Base-by-base conservation (phyloP, 2,888 invertebrate species). In the Odontothrips loti region DNA sequence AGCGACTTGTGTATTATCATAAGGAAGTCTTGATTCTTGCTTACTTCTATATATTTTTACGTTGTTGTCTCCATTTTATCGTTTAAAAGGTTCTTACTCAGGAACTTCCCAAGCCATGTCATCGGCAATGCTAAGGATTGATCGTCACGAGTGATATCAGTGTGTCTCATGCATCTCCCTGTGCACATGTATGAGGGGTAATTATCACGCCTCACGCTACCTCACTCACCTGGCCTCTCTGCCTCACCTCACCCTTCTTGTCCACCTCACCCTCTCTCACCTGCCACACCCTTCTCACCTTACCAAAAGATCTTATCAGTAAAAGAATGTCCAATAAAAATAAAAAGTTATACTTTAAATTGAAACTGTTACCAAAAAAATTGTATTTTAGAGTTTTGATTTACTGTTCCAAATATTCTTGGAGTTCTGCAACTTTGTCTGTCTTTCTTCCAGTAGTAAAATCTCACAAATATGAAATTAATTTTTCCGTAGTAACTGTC, bases 351-450 rank as follows among this genome's bases (percentile, higher is more conserved):
- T 20, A 63, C n/a, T 75, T 8, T 75, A 23, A 75, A 11, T 68
- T 75, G 68, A 23, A 27, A 23, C 12, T n/a, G n/a, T 17, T 51
- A 51, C 17, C n/a, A n/a, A n/a, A n/a, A n/a, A n/a, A n/a, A n/a
- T 58, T 58, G 0, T 58, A 0, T 58, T 58, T 58, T 58, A 17
- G 0, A 58, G 17, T 58, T 12, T 58, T 58, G 17, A 20, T 58
- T 1, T 15, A 20, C n/a, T 58, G 58, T 58, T n/a, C 58, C 0
- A 58, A 58, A 58, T 58, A 20, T 17, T n/a, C 15, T 82, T 82
- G 79, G 78, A 80, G 80, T 79, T 82, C 82, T 80, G 79, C 58
- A 80, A 23, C 78, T 78, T 79, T 58, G 75, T 58, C 58, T 17
- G 34, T 43, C 3, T 4, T 43, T 43, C n/a, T n/a, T n/a, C n/a